A percentile compares a stretch with the other conserved stretches of the same genome.
Conservation (phyloP, 2,113 vertebrate species). For the Gulo gulo region DNA sequence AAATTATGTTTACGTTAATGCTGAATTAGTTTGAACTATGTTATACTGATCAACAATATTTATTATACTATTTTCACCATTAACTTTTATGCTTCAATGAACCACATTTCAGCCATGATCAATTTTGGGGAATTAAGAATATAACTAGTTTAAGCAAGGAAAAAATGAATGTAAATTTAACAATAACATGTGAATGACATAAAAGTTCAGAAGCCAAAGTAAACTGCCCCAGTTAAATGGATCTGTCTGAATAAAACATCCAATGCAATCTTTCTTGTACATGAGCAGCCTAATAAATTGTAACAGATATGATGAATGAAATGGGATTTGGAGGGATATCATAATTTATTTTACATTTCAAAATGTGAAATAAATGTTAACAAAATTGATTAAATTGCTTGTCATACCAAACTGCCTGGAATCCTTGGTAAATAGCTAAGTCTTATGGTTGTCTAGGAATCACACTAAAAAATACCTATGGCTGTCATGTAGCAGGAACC, state of each 20-base stretch:
- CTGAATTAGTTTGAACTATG: not conserved
- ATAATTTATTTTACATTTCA: not conserved
- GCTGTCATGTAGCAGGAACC: not conserved
- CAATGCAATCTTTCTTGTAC: not conserved
- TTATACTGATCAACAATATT: not conserved
- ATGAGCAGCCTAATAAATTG: not conserved
- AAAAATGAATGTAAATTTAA: slow-evolving; percentile 23
- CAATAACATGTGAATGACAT: not conserved
- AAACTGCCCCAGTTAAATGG: not conserved
- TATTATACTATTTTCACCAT: not conserved
- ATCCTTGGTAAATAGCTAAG: not conserved
- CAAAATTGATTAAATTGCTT: slow-evolving; percentile 4
- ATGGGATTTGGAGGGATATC: not conserved
- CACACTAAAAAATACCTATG: not conserved
- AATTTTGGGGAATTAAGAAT: not conserved
- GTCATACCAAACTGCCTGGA: not conserved
- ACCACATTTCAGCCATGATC: not conserved
- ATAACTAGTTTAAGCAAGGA: slow-evolving; percentile 22
- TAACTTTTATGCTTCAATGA: slow-evolving; percentile 15
- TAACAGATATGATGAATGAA: not conserved
- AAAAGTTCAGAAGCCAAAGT: not conserved
- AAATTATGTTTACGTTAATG: slow-evolving; percentile 6
- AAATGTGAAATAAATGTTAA: not conserved
- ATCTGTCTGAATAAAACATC: not conserved
- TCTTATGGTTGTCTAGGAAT: not conserved